A percentile compares a stretch with the other conserved stretches of the same genome.
These are phyloP conservation scores for Toxotes jaculatrix DNA, from an alignment of 2,113 vertebrate genomes.

Conservation along the genomic window DNA sequence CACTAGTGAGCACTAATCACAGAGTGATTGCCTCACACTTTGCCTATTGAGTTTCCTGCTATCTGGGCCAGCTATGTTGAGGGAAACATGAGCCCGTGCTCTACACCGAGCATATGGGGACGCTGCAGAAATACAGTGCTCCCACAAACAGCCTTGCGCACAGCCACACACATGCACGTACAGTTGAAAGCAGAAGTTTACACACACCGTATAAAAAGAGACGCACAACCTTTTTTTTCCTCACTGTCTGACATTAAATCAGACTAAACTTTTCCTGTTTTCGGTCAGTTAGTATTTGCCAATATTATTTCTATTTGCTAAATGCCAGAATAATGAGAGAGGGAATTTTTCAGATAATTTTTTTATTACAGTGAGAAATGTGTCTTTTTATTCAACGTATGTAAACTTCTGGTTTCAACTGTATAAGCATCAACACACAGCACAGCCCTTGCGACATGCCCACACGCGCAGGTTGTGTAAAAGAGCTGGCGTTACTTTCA, in stretches of 20 bases:
- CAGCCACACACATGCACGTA: not conserved
- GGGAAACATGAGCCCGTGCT: conserved; percentile 48
- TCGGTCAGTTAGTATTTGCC: not conserved
- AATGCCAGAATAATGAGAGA: too few species aligned
- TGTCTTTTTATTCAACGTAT: too few species aligned
- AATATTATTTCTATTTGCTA: not conserved
- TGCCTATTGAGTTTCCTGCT: conserved; percentile 60
- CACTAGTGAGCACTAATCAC: conserved; percentile 36
- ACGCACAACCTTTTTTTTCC: not conserved
- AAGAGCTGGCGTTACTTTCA: not conserved
- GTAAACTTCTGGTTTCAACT: too few species aligned
- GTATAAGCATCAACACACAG: not conserved
- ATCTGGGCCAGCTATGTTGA: conserved; percentile 41
- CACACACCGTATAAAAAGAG: too few species aligned
- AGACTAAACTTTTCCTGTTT: not conserved
- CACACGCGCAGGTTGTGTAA: not conserved
- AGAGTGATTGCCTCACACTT: conserved; percentile 44
- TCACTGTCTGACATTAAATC: not conserved
- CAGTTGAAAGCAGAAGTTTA: not conserved
- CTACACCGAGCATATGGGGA: conserved; percentile 20
- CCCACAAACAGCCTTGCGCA: conserved; percentile 7
- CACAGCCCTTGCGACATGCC: not conserved
- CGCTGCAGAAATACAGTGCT: conserved; percentile 7
- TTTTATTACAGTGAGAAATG: too few species aligned
- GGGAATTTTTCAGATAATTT: too few species aligned